These are phyloP conservation scores for Andrena trimmerana DNA, from an alignment of 2,888 invertebrate genomes.

Conservation along the genomic window DNA sequence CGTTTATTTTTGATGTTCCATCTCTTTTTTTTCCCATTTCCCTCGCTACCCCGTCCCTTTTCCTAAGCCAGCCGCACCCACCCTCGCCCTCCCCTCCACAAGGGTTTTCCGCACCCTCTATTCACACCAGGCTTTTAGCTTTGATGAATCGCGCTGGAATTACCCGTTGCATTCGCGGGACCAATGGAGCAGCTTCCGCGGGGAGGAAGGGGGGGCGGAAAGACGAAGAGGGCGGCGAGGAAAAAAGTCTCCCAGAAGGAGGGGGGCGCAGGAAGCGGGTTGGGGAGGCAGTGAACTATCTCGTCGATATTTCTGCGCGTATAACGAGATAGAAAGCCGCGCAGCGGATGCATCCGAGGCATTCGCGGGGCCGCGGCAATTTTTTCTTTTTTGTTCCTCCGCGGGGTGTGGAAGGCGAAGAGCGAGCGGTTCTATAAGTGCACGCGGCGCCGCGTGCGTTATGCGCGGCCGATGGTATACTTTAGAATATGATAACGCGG, in stretches of 20 bases:
- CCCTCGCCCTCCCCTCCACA: not conserved
- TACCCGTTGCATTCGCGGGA: conserved; percentile 57
- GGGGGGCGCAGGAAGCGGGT: not conserved
- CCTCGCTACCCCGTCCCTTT: conserved; percentile 26
- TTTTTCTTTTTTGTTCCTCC: not conserved
- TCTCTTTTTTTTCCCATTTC: conserved; percentile 67
- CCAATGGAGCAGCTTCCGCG: conserved; percentile 44
- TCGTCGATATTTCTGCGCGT: conserved; percentile 49
- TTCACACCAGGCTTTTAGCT: conserved; percentile 68
- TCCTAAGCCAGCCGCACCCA: not conserved
- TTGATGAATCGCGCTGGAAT: conserved; percentile 69
- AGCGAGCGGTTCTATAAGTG: not conserved
- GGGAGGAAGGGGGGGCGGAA: conserved; percentile 4
- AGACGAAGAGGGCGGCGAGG: conserved; percentile 9
- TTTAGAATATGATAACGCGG: conserved; percentile 11
- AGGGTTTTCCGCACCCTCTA: conserved; percentile 33
- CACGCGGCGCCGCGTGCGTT: not conserved
- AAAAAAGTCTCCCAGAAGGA: not conserved
- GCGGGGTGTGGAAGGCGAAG: not conserved
- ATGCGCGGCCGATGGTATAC: not conserved
- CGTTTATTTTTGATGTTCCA: conserved; percentile 66
- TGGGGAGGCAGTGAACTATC: conserved; percentile 15
- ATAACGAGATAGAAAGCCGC: conserved; percentile 38
- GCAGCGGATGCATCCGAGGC: conserved; percentile 20
- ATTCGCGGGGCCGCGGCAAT: not conserved